These are phyloP conservation scores for Anolis apletophallus DNA, from an alignment of 2,797 vertebrate species.

Conservation along the genomic window DNA sequence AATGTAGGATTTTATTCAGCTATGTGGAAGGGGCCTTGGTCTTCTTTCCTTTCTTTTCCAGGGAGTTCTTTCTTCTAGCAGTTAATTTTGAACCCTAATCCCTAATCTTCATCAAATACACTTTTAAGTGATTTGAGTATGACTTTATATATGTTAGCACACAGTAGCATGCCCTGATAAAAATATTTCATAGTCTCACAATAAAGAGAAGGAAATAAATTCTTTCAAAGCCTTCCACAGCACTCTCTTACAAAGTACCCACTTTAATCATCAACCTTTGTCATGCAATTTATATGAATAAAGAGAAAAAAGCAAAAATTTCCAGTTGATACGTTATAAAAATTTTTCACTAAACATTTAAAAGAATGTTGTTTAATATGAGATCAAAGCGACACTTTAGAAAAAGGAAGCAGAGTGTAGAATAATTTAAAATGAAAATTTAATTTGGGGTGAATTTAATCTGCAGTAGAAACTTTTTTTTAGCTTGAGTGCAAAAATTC, in stretches of 20 bases:
- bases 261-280: not conserved
- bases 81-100: not conserved
- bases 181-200: not conserved
- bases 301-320: not conserved
- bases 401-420: not conserved
- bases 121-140: not conserved
- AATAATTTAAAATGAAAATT: not conserved
- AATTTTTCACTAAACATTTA: not conserved
- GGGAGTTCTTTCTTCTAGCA: not conserved
- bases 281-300: not conserved
- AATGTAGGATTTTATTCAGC: no score
- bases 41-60: not conserved
- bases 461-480: not conserved
- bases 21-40: no score
- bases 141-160: not conserved
- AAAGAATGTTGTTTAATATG: not conserved
- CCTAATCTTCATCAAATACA: not conserved
- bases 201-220: not conserved
- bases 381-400: not conserved
- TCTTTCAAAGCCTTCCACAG: not conserved
- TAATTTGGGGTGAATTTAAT: not conserved
- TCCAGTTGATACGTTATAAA: not conserved
- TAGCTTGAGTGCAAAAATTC: not conserved
- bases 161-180: not conserved
- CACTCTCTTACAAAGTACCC: not conserved